Base-by-base conservation (phyloP, 2,113 vertebrate genomes). In the Tiliqua scincoides region DNA sequence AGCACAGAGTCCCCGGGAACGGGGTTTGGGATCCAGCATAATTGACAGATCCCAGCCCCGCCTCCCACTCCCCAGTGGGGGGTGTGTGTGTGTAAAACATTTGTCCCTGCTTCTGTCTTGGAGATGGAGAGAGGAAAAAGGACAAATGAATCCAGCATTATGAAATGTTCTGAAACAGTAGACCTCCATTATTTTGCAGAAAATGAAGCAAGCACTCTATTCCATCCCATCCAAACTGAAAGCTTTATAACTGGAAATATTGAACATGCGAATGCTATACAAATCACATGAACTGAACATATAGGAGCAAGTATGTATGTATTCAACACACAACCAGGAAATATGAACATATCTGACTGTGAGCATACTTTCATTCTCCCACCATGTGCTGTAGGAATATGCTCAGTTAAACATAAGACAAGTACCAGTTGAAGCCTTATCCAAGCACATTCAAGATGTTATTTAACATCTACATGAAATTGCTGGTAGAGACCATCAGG, bases 101-200 rank as follows among this genome's bases (percentile, higher is more conserved):
- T 79, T 85, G 9, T 85, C 67, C 30, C 17, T 61, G 40, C 59
- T 86, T 80, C n/a, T 73, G 40, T 35, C 21, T 52, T 72, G 37
- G 30, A 80, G 40, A 85, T 43, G 10, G 65, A 48, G 32, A 25
- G 43, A 77, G 48, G 32, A 14, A 67, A 32, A 54, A 21, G 57
- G 35, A 43, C 40, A 71, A 79, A 72, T 2, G n/a, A 52, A 15
- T 79, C 57, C 63, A 48, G 43, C 27, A 63, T 68, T 62, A 85
- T 79, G 67, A 76, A 79, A 48, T 79, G 76, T 72, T 85, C 61
- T 85, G 35, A 72, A 80, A 59, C 37, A 72, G 63, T 79, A 80
- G 57, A 73, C 68, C 30, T 43, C 17, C 70, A 79, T 37, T 80
- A 57, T 63, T 85, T 85, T 62, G 57, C 37, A 62, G 57, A 59